phyloP scores from a whole-genome alignment of 1,140 invertebrate species.

The Drosophila ohnishii region DNA sequence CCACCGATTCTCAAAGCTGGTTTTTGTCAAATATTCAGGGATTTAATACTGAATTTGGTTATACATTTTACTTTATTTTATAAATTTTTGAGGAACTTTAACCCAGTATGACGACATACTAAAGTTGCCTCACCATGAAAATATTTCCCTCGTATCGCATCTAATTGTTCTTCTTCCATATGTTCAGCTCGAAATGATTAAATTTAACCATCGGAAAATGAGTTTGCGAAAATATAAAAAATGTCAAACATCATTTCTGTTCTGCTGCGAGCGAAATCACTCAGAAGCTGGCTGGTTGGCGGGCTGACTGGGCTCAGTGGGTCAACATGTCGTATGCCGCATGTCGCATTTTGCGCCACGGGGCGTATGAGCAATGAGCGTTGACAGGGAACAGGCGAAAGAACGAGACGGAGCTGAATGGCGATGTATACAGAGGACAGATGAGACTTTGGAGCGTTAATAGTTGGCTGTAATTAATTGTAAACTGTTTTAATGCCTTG shows the following conservation, averaged over 20 bases:
- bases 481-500: constrained; percentile 65
- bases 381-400: constrained; percentile 46
- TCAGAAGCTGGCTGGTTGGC: constrained; percentile 30
- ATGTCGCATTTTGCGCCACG: constrained; percentile 48
- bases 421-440: neutral
- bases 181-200: constrained; percentile 29
- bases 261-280: constrained; percentile 28
- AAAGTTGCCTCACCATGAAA: constrained; percentile 11
- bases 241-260: constrained; percentile 55
- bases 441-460: constrained; percentile 47
- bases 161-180: constrained; percentile 35
- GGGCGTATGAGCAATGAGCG: constrained; percentile 71
- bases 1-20: neutral
- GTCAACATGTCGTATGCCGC: constrained; percentile 50
- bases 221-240: constrained; percentile 40
- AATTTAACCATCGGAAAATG: constrained; percentile 32
- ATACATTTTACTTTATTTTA: neutral
- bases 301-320: constrained; percentile 39
- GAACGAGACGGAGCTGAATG: constrained; percentile 22
- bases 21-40: neutral
- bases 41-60: neutral
- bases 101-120: neutral
- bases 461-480: constrained; percentile 68
- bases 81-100: neutral
- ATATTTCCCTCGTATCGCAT: constrained; percentile 25